Evolutionary conservation across 30 jellyfish, hydroid and myxozoan species (phyloP).

Genomic region (Hydra vulgaris): DNA sequence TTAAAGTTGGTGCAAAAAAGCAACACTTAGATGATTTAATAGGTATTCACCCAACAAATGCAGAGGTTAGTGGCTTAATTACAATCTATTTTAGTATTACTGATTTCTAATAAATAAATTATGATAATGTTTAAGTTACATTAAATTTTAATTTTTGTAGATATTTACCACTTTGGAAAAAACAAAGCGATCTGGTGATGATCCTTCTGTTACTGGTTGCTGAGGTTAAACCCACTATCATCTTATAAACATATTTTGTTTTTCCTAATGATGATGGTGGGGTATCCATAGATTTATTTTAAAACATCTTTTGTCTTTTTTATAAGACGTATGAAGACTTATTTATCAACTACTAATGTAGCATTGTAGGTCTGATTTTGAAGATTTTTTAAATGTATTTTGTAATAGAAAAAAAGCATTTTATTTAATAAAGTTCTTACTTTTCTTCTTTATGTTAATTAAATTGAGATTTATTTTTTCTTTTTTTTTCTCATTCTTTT

Average conservation of each 20-base stretch:
- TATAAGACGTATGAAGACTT: not conserved
- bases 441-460: no score
- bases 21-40: conserved; percentile 64
- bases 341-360: conserved; percentile 6
- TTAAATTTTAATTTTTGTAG: conserved; percentile 43
- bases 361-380: conserved; percentile 17
- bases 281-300: not conserved
- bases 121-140: no score
- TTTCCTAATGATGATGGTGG: not conserved
- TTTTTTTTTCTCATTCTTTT: no score
- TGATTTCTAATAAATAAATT: not conserved
- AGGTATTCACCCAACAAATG: conserved; percentile 94
- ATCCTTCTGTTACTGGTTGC: conserved; percentile 63
- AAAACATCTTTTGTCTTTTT: not conserved
- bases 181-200: conserved; percentile 74
- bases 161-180: conserved; percentile 64
- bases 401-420: no score
- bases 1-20: conserved; percentile 70
- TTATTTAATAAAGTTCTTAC: no score
- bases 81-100: not conserved
- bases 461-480: no score
- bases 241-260: not conserved
- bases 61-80: conserved; percentile 53
- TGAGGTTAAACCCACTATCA: conserved; percentile 85
- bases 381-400: not conserved